Percentiles rank a stretch among this genome's conserved stretches.
Conservation (phyloP, 2,888 invertebrate species). For the Hyposoter dolosus region DNA sequence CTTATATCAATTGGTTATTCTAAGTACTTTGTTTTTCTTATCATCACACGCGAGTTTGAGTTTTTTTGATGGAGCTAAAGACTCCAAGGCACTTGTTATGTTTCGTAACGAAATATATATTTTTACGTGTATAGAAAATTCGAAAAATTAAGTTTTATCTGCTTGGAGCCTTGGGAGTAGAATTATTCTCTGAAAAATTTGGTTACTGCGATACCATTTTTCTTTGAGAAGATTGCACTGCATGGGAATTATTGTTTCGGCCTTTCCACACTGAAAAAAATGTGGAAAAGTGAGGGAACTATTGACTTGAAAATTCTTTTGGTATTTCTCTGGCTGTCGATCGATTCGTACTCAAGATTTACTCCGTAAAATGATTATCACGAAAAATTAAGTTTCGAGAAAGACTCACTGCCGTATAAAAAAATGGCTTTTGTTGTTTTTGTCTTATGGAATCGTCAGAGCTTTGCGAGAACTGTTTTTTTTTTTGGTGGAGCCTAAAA, state of each 20-base stretch:
- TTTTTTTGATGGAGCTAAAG: conserved; percentile 21
- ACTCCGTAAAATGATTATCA: not conserved
- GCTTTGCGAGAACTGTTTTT: not conserved
- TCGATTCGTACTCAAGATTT: not conserved
- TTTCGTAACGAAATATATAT: not conserved
- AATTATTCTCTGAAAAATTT: conserved; percentile 4
- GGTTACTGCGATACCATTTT: not conserved
- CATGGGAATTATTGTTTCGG: not conserved
- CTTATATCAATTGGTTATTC: conserved; percentile 25
- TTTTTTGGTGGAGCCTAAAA: not conserved
- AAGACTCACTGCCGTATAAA: not conserved
- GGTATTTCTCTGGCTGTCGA: not conserved
- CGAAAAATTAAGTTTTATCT: not conserved
- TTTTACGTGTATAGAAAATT: not conserved
- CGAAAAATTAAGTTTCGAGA: not conserved
- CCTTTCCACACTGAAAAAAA: not conserved
- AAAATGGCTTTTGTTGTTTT: not conserved
- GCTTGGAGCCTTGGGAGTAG: not conserved
- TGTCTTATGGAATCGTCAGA: not conserved
- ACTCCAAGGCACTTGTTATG: conserved; percentile 58
- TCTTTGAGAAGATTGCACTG: not conserved
- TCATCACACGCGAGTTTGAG: conserved; percentile 52
- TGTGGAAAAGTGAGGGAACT: not conserved
- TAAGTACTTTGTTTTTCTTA: conserved; percentile 59
- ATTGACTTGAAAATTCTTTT: not conserved